These are phyloP conservation scores for Trichonephila inaurata DNA, from an alignment of 1,140 invertebrate genomes.

Conservation along the genomic window DNA sequence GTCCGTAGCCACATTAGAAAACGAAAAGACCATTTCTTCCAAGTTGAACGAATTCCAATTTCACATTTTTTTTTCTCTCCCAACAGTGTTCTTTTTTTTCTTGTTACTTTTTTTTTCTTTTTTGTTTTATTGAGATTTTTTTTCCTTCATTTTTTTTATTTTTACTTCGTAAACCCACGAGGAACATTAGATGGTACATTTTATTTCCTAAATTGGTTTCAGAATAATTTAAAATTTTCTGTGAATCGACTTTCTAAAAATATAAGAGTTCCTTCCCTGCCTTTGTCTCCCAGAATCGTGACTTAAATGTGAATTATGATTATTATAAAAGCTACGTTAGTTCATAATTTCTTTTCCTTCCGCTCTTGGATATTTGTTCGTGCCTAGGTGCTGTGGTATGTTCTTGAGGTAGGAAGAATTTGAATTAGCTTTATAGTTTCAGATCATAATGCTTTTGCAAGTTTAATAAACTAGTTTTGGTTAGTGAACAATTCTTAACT, in stretches of 20 bases:
- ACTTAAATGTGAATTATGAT: slow-evolving; percentile 43
- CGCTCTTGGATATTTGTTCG: neutral
- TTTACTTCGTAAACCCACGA: neutral
- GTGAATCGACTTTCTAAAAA: slow-evolving; percentile 22
- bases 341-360: neutral
- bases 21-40: slow-evolving; percentile 67
- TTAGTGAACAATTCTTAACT: no score
- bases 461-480: no score
- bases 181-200: slow-evolving; percentile 68
- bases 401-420: no score
- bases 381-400: no score
- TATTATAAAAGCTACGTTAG: neutral
- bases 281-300: neutral
- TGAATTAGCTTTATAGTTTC: no score
- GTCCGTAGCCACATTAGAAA: slow-evolving; percentile 73
- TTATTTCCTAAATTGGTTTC: slow-evolving; percentile 69
- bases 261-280: neutral
- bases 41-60: slow-evolving; percentile 76
- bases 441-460: no score
- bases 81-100: slow-evolving; percentile 32
- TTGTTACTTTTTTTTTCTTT: neutral
- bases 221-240: slow-evolving; percentile 59
- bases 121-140: slow-evolving; percentile 12
- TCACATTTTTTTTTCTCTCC: slow-evolving; percentile 9
- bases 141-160: slow-evolving; percentile 3